Conservation (phyloP, 2,797 vertebrate species). For the Pterois miles region DNA sequence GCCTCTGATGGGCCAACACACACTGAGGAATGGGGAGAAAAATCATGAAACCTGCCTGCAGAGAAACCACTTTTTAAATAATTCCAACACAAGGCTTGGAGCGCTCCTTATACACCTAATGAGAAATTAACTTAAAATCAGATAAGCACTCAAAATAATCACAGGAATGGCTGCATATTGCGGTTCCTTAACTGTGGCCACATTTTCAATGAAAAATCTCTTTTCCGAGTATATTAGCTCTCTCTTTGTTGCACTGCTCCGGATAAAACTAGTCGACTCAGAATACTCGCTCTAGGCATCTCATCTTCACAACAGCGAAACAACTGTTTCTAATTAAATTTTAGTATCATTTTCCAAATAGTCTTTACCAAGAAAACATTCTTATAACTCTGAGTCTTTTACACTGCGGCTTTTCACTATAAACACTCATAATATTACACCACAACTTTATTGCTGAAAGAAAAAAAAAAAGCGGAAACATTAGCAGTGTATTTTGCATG, state of each 20-base stretch:
- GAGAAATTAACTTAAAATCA: conserved; percentile 74
- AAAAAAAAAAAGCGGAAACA: conserved; percentile 57
- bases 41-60: conserved; percentile 81
- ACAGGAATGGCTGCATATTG: conserved; percentile 39
- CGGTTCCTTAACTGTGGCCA: conserved; percentile 44
- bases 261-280: conserved; percentile 46
- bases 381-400: conserved; percentile 77
- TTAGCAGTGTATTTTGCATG: conserved; percentile 37
- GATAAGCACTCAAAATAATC: conserved; percentile 69
- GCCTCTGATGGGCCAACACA: conserved; percentile 83
- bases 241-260: conserved; percentile 47
- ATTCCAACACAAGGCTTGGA: conserved; percentile 71
- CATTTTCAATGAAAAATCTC: conserved; percentile 51
- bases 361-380: conserved; percentile 80
- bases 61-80: conserved; percentile 76
- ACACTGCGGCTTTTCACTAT: conserved; percentile 74
- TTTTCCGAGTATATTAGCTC: conserved; percentile 48
- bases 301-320: conserved; percentile 67
- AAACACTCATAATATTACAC: conserved; percentile 75
- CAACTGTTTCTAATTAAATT: conserved; percentile 84
- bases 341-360: conserved; percentile 78
- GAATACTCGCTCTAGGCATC: conserved; percentile 63
- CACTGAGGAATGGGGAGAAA: conserved; percentile 79
- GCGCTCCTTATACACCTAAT: conserved; percentile 64
- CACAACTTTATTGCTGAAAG: conserved; percentile 66